Conservation (phyloP, 1,140 invertebrate genomes). For the Penaeus vannamei region DNA sequence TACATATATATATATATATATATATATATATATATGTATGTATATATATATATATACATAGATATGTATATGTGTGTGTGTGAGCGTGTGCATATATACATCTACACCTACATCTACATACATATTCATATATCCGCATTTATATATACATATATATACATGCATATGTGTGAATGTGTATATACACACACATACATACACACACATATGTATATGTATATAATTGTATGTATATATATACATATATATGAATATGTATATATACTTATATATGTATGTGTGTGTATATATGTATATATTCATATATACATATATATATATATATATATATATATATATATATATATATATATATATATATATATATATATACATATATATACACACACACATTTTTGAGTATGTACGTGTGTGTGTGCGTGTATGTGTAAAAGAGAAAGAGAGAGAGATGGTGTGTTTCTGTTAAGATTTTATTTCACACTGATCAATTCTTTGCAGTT, state of each 20-base stretch:
- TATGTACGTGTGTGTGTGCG: no score
- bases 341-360: no score
- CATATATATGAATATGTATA: conserved; percentile 16
- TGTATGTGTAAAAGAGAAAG: no score
- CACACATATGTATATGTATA: conserved; percentile 2
- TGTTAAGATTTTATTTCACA: no score
- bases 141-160: conserved; percentile 5
- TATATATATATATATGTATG: background rate
- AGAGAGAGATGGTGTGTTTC: no score
- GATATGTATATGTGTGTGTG: background rate
- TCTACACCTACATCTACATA: background rate
- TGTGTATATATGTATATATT: background rate
- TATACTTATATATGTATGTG: background rate
- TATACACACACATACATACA: background rate
- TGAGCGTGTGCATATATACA: background rate
- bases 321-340: no score
- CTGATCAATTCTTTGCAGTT: no score
- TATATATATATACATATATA: no score
- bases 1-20: background rate
- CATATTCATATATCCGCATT: background rate
- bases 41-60: conserved; percentile 29
- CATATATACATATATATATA: no score
- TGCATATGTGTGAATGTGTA: background rate
- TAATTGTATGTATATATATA: no score
- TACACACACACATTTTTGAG: no score